Evolutionary conservation across 2,113 vertebrate species (phyloP), one percentile per base, ranked within the genome.

Genomic region (Casuarius casuarius): DNA sequence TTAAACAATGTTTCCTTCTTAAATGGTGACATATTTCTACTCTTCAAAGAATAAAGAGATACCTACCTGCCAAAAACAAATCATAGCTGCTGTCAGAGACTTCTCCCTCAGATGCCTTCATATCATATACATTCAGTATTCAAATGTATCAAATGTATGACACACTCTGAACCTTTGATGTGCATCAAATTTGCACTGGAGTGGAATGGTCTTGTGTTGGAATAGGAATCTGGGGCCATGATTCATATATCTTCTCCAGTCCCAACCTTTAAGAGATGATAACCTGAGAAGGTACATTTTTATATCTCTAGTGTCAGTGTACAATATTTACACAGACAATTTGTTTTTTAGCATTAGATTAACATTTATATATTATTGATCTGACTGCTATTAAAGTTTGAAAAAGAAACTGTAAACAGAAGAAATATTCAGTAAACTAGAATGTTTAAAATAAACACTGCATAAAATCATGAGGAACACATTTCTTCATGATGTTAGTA

Each of bases 51-150:
- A 46, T 83, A 68, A 77, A 91, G 63, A 84, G 85, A 93, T 7
- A 54, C 35, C 35, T 80, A 65, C 81, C 89, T 94, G 74, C 75
- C 84, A 94, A 92, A 96, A 97, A 5, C 89, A 95, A 96, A 96
- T 93, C 88, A 93, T 40, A 89, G 80, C 23, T 90, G 38, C 91
- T 95, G 91, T 95, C 90, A 93, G 89, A 94, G n/a, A 22, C 58
- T 63, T 95, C 58, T 95, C 44, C 62, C 54, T 92, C 38, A 52
- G 88, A 79, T 92, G 56, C 70, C 75, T 94, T 91, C 25, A 12
- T 67, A 83, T 54, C 58, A 70, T 22, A 49, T 35, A 70, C 70
- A 35, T 84, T 58, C 73, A 84, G 42, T 80, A 62, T 76, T 70
- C 44, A 65, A 72, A 21, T 48, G 74, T 74, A 33, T 28, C 44